Evolutionary conservation across 2,113 vertebrate genomes (phyloP).

Genomic region (Procapra przewalskii): DNA sequence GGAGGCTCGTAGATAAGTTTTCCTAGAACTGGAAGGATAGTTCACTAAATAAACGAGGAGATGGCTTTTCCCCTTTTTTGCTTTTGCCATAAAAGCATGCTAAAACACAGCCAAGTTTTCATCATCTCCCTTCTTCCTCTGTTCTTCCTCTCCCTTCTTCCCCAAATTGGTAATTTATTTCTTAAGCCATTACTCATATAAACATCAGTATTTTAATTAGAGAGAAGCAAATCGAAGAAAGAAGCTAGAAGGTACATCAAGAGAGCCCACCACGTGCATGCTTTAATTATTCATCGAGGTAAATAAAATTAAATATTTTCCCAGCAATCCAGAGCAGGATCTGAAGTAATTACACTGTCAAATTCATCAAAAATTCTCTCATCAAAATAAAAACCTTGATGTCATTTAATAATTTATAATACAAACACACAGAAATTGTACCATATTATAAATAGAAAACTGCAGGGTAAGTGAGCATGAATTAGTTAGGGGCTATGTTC

Average conservation of each 20-base stretch:
- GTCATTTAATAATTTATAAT: conserved; percentile 88
- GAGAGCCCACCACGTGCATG: conserved; percentile 71
- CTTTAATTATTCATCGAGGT: conserved; percentile 89
- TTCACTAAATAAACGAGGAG: neutral
- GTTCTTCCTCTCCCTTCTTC: neutral
- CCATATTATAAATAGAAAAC: conserved; percentile 87
- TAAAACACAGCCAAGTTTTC: neutral
- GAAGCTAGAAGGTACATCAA: conserved; percentile 78
- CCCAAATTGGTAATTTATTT: conserved; percentile 79
- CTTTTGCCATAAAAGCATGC: neutral
- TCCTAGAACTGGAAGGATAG: neutral
- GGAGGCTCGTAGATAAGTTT: neutral
- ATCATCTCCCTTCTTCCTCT: conserved; percentile 13
- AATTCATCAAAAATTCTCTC: conserved; percentile 89
- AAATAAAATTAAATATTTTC: conserved; percentile 92
- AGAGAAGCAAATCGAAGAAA: conserved; percentile 83
- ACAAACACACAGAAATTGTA: conserved; percentile 87
- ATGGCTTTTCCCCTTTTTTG: neutral
- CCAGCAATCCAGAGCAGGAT: conserved; percentile 84
- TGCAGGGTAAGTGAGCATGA: conserved; percentile 87
- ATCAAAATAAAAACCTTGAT: conserved; percentile 89
- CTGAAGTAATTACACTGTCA: conserved; percentile 90
- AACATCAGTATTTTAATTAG: conserved; percentile 87
- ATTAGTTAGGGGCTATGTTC: conserved; percentile 86
- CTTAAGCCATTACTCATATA: conserved; percentile 73